A percentile compares a stretch with the other conserved stretches of the same genome.
These are phyloP conservation scores for Sinodicranocentrus sp. DNA, from an alignment of 2,888 invertebrate genomes.

Conservation along the genomic window DNA sequence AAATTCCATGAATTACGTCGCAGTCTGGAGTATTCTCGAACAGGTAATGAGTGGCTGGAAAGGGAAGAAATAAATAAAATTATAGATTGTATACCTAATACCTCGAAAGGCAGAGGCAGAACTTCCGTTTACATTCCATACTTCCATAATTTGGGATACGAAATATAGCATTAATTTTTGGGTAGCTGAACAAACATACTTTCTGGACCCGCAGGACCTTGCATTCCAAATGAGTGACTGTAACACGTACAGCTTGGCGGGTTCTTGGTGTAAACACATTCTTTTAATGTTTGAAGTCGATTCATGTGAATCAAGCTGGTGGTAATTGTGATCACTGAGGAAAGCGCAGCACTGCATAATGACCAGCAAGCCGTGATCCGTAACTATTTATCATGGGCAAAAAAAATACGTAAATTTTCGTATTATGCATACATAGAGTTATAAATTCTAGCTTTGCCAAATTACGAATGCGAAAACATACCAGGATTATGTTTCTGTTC, in stretches of 20 bases:
- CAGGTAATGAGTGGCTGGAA: conserved; percentile 86
- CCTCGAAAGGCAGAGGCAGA: no score
- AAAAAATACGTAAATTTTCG: neutral
- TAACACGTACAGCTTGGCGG: conserved; percentile 85
- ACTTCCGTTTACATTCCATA: neutral
- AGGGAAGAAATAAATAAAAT: conserved; percentile 47
- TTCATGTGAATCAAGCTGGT: conserved; percentile 94
- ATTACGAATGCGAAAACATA: no score
- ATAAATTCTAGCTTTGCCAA: no score
- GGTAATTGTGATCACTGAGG: conserved; percentile 92
- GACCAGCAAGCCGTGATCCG: conserved; percentile 94
- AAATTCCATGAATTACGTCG: conserved; percentile 92
- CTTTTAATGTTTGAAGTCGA: conserved; percentile 89
- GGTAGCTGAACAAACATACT: conserved; percentile 49
- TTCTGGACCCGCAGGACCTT: conserved; percentile 83
- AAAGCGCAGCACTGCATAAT: conserved; percentile 90
- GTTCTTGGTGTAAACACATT: conserved; percentile 87
- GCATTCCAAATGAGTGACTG: conserved; percentile 84
- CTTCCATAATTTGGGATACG: neutral
- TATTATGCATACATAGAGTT: neutral
- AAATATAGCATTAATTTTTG: neutral
- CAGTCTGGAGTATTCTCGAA: conserved; percentile 93
- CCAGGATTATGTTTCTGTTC: conserved; percentile 75
- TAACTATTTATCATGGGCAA: conserved; percentile 82
- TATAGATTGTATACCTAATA: neutral